These are phyloP conservation scores for Drosophila subsilvestris DNA, from an alignment of 2,888 invertebrate species.

Conservation along the genomic window DNA sequence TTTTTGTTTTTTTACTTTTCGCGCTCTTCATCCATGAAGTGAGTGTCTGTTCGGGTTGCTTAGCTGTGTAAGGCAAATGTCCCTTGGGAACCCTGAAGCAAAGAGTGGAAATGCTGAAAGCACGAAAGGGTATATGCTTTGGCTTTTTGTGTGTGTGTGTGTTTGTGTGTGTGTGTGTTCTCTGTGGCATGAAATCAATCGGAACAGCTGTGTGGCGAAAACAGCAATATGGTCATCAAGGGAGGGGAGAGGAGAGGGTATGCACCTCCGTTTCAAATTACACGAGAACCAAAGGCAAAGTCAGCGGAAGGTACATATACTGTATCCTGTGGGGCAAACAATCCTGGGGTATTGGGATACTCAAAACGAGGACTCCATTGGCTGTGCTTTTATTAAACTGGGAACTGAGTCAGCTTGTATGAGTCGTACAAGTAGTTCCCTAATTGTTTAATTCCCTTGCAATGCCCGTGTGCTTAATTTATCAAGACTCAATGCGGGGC, in stretches of 20 bases:
- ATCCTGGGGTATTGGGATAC: no score
- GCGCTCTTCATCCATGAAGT: slow-evolving; percentile 19
- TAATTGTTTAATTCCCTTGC: slow-evolving; percentile 43
- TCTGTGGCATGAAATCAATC: slow-evolving; percentile 69
- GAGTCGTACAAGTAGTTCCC: slow-evolving; percentile 16
- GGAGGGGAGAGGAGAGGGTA: neutral
- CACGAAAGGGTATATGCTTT: neutral
- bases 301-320: no score
- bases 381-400: neutral
- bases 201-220: slow-evolving; percentile 59
- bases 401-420: neutral
- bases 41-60: no score
- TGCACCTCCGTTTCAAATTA: slow-evolving; percentile 52
- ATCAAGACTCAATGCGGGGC: slow-evolving; percentile 36
- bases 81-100: no score
- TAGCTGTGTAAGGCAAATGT: no score
- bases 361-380: neutral
- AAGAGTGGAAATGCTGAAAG: neutral
- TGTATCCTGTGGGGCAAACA: no score
- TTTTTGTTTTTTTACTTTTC: slow-evolving; percentile 39
- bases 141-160: no score
- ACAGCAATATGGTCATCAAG: slow-evolving; percentile 15
- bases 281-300: slow-evolving; percentile 19
- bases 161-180: slow-evolving; percentile 48
- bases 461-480: slow-evolving; percentile 45